These are phyloP conservation scores for Oreotragus oreotragus DNA, from an alignment of 2,113 vertebrate species.

Conservation along the genomic window DNA sequence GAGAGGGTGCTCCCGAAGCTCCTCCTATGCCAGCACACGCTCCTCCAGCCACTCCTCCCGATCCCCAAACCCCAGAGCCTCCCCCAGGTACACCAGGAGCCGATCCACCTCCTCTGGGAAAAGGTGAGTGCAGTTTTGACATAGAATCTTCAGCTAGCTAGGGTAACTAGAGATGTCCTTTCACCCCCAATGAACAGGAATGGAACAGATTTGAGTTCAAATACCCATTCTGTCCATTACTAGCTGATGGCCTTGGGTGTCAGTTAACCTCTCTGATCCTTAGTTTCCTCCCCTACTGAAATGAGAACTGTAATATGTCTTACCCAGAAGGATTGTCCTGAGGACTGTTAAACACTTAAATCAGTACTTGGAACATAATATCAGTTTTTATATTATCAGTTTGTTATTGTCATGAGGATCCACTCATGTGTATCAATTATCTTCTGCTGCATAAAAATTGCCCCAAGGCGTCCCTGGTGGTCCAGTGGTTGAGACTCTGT, in stretches of 20 bases:
- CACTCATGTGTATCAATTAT: neutral
- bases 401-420: neutral
- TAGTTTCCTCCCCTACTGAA: neutral
- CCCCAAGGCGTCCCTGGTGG: neutral
- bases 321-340: neutral
- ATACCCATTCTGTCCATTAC: neutral
- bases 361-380: neutral
- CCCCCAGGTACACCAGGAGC: slow-evolving; percentile 85
- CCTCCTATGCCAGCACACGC: slow-evolving; percentile 77
- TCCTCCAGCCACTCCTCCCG: slow-evolving; percentile 83
- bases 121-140: slow-evolving; percentile 72
- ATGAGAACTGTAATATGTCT: neutral
- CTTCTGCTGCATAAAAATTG: neutral
- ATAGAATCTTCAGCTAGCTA: neutral
- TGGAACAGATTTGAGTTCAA: neutral
- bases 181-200: neutral
- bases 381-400: neutral
- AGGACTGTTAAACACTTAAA: neutral
- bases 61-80: slow-evolving; percentile 79
- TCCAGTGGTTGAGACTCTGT: neutral
- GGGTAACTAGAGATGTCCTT: too few relatives aligned
- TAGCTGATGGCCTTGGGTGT: neutral
- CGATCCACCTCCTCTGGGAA: slow-evolving; percentile 84
- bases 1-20: slow-evolving; percentile 75
- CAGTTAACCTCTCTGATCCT: neutral